Base-by-base conservation (phyloP, 1,140 invertebrate species). In the Neuroterus valhalla region DNA sequence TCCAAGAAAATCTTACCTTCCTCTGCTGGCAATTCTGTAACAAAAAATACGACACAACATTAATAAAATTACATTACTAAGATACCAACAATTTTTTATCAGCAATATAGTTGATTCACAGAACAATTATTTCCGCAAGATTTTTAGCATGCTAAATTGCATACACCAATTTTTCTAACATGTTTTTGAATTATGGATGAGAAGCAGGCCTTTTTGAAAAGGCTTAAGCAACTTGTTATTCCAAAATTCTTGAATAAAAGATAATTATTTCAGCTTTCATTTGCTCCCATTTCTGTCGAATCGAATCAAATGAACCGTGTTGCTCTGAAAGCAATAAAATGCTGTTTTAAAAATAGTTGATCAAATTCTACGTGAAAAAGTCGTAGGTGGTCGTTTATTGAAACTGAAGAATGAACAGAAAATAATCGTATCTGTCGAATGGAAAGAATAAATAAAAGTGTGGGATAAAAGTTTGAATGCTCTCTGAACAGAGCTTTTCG, bases 11-110 rank as follows among this genome's bases (percentile, higher is more conserved):
- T 90, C 92, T 93, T 90, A 91, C 93, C 94, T 92, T 94, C 94
- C 90, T 95, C 94, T 81, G 93, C 93, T 81, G 93, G 94, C 86
- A 95, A 91, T 91, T 95, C 94, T 95, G 93, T 75, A 93, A 93
- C 88, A 89, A 75, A 89, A 89, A 87, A 87, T n/a, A 68, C 68
- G 48, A 77, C 50, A 74, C 11, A 67, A 42, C 48, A 31, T 12
- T n/a, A 68, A 68, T 48, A 46, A 43, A 67, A 19, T 72, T 70
- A 45, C 31, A 42, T 44, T 62, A 12, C 5, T 26, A 38, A 45
- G 19, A 14, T 19, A 66, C 43, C 19, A 45, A 67, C 17, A 8
- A 26, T 8, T 66, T 15, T 21, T 17, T 0, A 66, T 68, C 26
- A 52, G 31, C 48, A 14, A 43, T 38, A 70, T 26, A 66, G 26